A percentile compares a stretch with the other conserved stretches of the same genome.
phyloP scores from a whole-genome alignment of 2,113 vertebrate species.

The Psammodynastes pulverulentus region DNA sequence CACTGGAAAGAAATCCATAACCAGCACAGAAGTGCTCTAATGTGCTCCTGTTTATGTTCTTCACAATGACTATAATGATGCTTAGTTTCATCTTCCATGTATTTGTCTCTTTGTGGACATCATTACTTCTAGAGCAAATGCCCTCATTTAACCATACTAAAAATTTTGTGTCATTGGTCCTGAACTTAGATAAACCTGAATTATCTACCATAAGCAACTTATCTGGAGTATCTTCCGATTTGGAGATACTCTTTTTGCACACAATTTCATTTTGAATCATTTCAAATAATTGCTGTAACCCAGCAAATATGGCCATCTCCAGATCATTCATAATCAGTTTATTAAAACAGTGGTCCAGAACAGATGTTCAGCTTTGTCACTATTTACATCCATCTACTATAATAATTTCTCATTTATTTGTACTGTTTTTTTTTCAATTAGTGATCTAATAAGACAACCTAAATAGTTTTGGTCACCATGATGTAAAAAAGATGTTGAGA shows the following conservation, averaged over 20 bases:
- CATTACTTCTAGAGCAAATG: not conserved
- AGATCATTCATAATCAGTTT: not conserved
- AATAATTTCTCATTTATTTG: not conserved
- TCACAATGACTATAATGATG: not conserved
- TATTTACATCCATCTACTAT: not conserved
- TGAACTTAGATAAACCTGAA: not conserved
- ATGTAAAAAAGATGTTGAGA: too few species aligned
- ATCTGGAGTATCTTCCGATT: not conserved
- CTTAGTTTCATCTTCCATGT: not conserved
- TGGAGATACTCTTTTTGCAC: not conserved
- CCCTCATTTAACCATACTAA: not conserved
- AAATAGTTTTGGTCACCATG: too few species aligned
- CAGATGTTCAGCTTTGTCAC: not conserved
- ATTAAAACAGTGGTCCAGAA: not conserved
- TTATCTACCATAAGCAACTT: not conserved
- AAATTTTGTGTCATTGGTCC: not conserved
- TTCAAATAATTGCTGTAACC: not conserved
- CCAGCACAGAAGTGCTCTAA: not conserved
- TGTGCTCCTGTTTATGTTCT: not conserved
- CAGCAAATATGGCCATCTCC: not conserved
- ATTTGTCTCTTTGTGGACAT: not conserved
- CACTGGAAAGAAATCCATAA: not conserved
- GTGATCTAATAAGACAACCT: not conserved
- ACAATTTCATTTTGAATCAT: not conserved
- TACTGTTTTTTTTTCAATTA: not conserved